Base-by-base conservation (phyloP, 2,888 invertebrate genomes). In the Drosophila paranaensis region DNA sequence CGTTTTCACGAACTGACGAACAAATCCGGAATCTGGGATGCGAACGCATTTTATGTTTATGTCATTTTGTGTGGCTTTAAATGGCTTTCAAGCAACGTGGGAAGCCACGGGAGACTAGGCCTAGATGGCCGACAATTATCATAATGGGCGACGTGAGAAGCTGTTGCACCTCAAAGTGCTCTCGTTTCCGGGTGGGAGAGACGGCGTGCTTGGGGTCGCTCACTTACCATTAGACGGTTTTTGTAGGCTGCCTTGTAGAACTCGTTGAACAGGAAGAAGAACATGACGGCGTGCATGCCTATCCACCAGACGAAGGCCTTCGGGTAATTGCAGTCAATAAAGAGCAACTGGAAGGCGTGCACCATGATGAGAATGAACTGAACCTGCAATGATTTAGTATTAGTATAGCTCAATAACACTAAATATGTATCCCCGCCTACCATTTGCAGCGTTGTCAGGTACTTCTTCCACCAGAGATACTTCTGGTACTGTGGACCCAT, bases 381-480 rank as follows among this genome's bases (percentile, higher is more conserved):
- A 58, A 96, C 94, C 97, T 97, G 93, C 50, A 33, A 4, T 6
- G 30, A 33, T 33, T 40, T 37, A 39, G 13, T 37, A 20, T 25
- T 8, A 13, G 25, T 9, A n/a, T 27, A 6, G 2, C 2, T 10
- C 10, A 33, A 27, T n/a, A 14, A 8, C n/a, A 20, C 6, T 1
- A 6, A 20, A 20, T 20, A 20, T 20, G 20, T 20, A 20, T 35
- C 4, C 14, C 3, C 27, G 5, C 20, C 93, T 93, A 97, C 97
- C 96, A 98, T 98, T 94, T 98, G 98, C 88, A 98, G 94, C 57
- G 95, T 95, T 33, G 98, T 98, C 91, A 98, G 95, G 93, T 98
- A 98, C 92, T 96, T 97, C 94, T 98, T 98, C 98, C 98, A 98
- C 98, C 98, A 98, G 75, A 98, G 94, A 92, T 96, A 98, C 89